These are phyloP conservation scores for Burhinus bistriatus DNA, from an alignment of 2,113 vertebrate species.

Conservation along the genomic window DNA sequence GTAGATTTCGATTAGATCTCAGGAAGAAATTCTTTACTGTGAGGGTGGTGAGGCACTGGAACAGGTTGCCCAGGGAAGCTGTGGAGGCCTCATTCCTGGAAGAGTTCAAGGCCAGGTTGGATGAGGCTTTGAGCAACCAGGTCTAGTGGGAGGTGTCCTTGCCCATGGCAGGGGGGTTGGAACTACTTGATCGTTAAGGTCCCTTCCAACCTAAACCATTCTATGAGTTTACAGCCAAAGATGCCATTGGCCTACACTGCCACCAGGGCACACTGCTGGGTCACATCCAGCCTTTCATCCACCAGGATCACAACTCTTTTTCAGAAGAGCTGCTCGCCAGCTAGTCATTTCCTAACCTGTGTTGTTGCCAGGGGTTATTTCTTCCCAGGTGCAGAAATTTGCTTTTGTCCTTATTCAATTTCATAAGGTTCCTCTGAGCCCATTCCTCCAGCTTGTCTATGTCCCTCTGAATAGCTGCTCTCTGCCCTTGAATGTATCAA, in stretches of 20 bases:
- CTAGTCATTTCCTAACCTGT: not conserved
- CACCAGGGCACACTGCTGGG: not conserved
- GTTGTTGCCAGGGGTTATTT: not conserved
- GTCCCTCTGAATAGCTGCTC: not conserved
- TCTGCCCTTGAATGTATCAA: not conserved
- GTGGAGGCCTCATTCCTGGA: too few relatives aligned
- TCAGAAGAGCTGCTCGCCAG: not conserved
- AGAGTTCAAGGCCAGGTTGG: too few relatives aligned
- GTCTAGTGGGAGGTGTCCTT: too few relatives aligned
- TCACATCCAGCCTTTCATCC: not conserved
- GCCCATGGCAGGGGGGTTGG: too few relatives aligned
- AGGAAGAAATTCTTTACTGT: too few relatives aligned
- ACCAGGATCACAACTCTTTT: not conserved
- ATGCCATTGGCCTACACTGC: not conserved
- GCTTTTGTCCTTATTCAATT: not conserved
- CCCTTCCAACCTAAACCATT: too few relatives aligned
- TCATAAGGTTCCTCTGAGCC: not conserved
- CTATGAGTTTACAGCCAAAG: not conserved
- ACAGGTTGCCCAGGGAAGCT: too few relatives aligned
- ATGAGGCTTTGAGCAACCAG: too few relatives aligned
- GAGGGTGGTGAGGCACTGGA: too few relatives aligned
- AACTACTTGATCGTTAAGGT: too few relatives aligned
- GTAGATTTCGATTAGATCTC: too few relatives aligned
- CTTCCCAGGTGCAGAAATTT: not conserved
- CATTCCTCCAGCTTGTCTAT: not conserved